phyloP scores from a whole-genome alignment of 2,113 vertebrate species.

The Etheostoma cragini region DNA sequence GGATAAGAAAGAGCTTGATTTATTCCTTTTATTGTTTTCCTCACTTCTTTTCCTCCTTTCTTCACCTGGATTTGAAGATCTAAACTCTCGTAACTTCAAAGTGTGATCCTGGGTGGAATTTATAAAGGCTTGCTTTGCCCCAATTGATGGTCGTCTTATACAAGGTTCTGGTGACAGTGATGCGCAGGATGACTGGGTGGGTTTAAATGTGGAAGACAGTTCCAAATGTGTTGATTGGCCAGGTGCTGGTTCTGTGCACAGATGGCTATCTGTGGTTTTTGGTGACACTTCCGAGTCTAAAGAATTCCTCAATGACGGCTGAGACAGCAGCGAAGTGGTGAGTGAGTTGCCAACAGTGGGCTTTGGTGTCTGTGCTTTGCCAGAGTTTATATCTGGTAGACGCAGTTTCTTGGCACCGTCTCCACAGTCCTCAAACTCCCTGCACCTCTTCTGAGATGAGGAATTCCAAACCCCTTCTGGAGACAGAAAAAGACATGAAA shows the following conservation, averaged over 20 bases:
- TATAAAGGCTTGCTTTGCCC: slow-evolving; percentile 38
- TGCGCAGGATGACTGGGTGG: slow-evolving; percentile 12
- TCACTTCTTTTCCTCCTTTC: not conserved
- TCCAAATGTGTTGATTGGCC: slow-evolving; percentile 14
- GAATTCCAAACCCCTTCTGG: slow-evolving; percentile 8
- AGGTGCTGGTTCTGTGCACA: not conserved
- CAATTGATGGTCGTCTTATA: not conserved
- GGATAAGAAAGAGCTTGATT: slow-evolving; percentile 18
- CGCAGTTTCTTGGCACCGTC: slow-evolving; percentile 51
- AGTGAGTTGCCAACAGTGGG: not conserved
- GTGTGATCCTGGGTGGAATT: not conserved
- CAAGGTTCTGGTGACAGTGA: slow-evolving; percentile 8
- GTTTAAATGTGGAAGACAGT: not conserved
- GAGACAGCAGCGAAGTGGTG: not conserved
- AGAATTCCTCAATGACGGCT: not conserved
- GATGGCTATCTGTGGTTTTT: slow-evolving; percentile 24
- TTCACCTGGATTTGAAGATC: not conserved
- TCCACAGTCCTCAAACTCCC: slow-evolving; percentile 23
- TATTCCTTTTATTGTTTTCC: slow-evolving; percentile 2
- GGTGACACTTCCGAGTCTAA: slow-evolving; percentile 10
- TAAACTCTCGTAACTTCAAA: slow-evolving; percentile 2
- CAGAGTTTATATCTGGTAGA: slow-evolving; percentile 14
- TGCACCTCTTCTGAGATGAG: slow-evolving; percentile 57
- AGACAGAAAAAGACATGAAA: slow-evolving; percentile 10
- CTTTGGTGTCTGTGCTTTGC: slow-evolving; percentile 16